Base-by-base conservation (phyloP, 2,113 vertebrate genomes). In the Pangasianodon hypophthalmus region DNA sequence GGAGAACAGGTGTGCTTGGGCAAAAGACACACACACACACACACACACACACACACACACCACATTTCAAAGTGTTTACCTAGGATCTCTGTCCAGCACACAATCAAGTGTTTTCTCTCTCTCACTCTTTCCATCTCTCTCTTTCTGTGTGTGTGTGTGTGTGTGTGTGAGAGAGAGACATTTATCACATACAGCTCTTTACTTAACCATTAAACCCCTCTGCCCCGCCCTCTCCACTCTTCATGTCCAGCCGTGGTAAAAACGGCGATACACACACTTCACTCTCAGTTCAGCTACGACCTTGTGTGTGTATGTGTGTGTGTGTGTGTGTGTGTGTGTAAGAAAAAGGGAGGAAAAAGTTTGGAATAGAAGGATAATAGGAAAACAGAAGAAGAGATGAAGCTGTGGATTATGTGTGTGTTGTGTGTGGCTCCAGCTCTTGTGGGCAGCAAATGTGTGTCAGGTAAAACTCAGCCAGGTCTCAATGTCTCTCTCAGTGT, bases 171-270 rank as follows among this genome's bases (percentile, higher is more conserved):
- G 83, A 18, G 44, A 21, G 13, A 50, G 8, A 62, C 7, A 58
- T 41, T 71, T n/a, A 16, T 54, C 52, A 19, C 80, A 80, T 29
- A 11, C 71, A 32, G 8, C 14, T 58, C 58, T 58, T 58, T 50
- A 82, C 50, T 91, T 81, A 91, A 91, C 87, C 87, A 91, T 88
- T 91, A 91, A 91, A 18, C 81, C 2, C 6, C 89, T 56, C 44
- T 11, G 69, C 32, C 82, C 69, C n/a, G 32, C 86, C 86, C 85
- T 83, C 67, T 84, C 24, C 62, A 50, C 48, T 8, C 50, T 52
- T 81, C 50, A n/a, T 81, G 29, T 18, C 50, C 79, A 81, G 14
- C 14, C 16, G 4, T 50, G 46, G 6, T 14, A 21, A 69, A 75
- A 6, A 77, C 0, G 16, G 14, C 29, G 41, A 56, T 24, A 85